Conservation (phyloP, 2,113 vertebrate species). For the Eolophus roseicapilla region DNA sequence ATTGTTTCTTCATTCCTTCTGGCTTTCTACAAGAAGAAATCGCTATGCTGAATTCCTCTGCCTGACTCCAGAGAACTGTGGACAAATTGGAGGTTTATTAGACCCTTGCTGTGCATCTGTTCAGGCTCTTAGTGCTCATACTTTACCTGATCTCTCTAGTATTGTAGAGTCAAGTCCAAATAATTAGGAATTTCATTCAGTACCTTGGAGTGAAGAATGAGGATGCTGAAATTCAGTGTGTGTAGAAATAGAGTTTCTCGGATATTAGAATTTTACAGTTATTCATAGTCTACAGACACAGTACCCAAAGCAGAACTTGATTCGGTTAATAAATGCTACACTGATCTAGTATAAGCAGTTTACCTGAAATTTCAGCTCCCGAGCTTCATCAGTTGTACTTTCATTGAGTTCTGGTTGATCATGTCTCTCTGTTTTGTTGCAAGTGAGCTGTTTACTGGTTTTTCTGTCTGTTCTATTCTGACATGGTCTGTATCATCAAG, state of each 20-base stretch:
- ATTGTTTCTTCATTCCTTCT: neutral
- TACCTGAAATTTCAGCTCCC: neutral
- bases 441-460: neutral
- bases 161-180: neutral
- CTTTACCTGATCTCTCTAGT: neutral
- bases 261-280: neutral
- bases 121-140: neutral
- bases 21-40: conserved; percentile 1
- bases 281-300: neutral
- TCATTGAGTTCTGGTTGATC: neutral
- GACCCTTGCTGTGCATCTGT: neutral
- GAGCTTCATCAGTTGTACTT: neutral
- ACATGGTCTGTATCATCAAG: neutral
- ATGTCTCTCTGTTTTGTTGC: neutral
- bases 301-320: neutral
- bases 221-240: neutral
- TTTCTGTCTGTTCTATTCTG: neutral
- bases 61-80: neutral
- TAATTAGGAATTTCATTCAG: neutral
- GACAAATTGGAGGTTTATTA: neutral
- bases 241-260: neutral
- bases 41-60: neutral
- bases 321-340: neutral
- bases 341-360: neutral
- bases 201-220: neutral